phyloP scores from a whole-genome alignment of 2,888 invertebrate genomes.

The Siphlonurus alternatus region DNA sequence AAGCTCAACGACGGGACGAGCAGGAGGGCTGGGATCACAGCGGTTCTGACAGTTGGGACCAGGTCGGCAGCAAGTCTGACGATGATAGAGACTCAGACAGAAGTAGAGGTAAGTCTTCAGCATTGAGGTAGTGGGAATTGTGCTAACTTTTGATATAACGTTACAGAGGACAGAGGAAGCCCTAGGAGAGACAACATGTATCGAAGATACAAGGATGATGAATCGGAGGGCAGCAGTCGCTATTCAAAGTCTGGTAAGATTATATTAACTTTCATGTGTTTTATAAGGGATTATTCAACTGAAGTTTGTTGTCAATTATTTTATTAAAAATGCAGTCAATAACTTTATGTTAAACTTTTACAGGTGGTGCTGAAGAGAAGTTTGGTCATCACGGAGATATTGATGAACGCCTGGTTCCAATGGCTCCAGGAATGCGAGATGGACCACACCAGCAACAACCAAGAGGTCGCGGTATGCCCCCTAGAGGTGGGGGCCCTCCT shows the following conservation, averaged over 20 bases:
- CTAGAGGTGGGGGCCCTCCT: neutral
- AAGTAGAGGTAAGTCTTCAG: neutral
- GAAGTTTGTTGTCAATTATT: too few species aligned
- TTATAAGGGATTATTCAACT: too few species aligned
- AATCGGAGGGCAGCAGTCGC: neutral
- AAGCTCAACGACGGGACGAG: constrained; percentile 40
- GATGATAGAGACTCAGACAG: constrained; percentile 18
- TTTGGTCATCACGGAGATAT: constrained; percentile 5
- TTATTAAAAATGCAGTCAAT: too few species aligned
- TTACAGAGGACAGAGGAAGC: neutral
- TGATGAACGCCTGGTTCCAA: neutral
- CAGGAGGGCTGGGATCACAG: constrained; percentile 12
- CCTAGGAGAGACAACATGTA: neutral
- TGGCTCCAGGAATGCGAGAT: neutral
- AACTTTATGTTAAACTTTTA: too few species aligned
- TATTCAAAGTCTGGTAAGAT: neutral
- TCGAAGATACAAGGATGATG: neutral
- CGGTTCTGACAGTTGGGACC: constrained; percentile 24
- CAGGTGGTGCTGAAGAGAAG: too few species aligned
- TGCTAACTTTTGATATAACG: neutral
- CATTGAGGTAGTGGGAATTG: neutral
- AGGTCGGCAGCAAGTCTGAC: constrained; percentile 32
- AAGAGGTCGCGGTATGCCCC: too few species aligned
- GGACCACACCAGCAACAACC: too few species aligned
- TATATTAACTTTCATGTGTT: too few species aligned